Evolutionary conservation across 2,888 invertebrate genomes (phyloP).

Genomic region (Graphium colonna): DNA sequence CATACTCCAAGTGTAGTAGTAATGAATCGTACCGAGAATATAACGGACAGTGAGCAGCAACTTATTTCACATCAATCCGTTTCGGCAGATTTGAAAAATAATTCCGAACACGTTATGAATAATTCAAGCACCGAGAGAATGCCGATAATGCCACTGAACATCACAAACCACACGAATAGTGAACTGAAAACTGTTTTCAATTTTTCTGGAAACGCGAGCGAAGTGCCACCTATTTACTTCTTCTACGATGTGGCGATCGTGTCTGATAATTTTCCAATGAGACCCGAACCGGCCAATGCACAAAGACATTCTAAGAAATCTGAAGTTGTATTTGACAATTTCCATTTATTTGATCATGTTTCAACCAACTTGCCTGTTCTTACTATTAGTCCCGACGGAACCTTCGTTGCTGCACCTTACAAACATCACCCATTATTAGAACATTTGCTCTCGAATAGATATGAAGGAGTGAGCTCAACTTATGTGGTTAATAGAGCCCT

Average conservation of each 20-base stretch:
- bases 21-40: constrained; percentile 22
- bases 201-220: neutral
- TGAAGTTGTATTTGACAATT: constrained; percentile 27
- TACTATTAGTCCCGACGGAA: constrained; percentile 52
- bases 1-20: neutral
- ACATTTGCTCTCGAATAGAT: constrained; percentile 45
- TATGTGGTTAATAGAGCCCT: constrained; percentile 52
- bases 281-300: constrained; percentile 30
- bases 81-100: neutral
- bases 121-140: constrained; percentile 28
- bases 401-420: constrained; percentile 55
- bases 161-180: constrained; percentile 21
- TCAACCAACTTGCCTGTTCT: constrained; percentile 36
- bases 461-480: constrained; percentile 47
- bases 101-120: constrained; percentile 1
- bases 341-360: constrained; percentile 20
- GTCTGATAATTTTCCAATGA: constrained; percentile 31
- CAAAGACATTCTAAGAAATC: constrained; percentile 32
- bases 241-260: constrained; percentile 10
- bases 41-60: constrained; percentile 15
- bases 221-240: constrained; percentile 4
- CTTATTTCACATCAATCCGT: neutral
- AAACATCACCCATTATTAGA: constrained; percentile 55
- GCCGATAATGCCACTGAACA: constrained; percentile 44
- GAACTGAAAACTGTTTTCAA: constrained; percentile 6